Conservation (phyloP, 2,113 vertebrate species). For the Cairina moschata region DNA sequence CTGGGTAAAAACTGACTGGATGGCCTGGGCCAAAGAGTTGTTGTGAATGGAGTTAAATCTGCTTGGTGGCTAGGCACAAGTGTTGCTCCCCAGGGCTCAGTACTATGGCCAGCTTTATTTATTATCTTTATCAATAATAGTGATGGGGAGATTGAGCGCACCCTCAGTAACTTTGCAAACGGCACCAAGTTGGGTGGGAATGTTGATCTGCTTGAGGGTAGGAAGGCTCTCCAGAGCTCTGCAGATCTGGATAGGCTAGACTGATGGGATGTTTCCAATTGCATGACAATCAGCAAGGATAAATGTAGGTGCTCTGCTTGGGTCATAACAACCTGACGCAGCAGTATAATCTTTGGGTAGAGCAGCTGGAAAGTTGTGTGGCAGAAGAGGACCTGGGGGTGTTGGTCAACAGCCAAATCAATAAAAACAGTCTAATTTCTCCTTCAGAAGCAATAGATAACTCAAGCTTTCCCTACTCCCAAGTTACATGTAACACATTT, state of each 20-base stretch:
- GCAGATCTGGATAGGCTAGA: not conserved
- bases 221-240: not conserved
- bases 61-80: not conserved
- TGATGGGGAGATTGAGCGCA: not conserved
- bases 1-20: not conserved
- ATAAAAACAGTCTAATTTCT: not conserved
- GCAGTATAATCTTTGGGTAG: not conserved
- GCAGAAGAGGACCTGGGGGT: not conserved
- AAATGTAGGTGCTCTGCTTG: not conserved
- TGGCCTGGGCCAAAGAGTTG: not conserved
- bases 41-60: not conserved
- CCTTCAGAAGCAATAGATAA: not conserved
- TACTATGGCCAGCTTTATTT: not conserved
- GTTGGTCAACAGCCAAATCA: not conserved
- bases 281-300: not conserved
- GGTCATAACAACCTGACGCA: not conserved
- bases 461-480: not conserved
- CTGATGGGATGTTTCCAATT: not conserved
- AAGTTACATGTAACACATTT: not conserved
- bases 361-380: not conserved
- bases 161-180: not conserved
- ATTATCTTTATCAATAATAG: not conserved
- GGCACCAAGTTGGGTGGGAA: not conserved
- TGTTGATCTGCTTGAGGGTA: not conserved
- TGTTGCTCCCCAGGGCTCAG: not conserved